Evolutionary conservation across 2,113 vertebrate species (phyloP).

Genomic region (Epinephelus moara): DNA sequence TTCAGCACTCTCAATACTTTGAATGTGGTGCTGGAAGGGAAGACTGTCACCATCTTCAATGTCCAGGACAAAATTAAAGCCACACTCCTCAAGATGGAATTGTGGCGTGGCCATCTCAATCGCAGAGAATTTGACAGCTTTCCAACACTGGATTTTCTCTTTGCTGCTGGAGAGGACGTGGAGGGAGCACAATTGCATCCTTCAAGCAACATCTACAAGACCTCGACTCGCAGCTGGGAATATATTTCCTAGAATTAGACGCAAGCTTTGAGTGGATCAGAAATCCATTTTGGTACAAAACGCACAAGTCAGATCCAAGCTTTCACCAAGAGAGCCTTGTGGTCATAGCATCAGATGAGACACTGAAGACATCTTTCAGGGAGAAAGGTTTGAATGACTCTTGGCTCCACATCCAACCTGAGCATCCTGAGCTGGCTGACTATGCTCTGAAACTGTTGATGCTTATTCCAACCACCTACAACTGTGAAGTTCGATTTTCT

Average conservation of each 20-base stretch:
- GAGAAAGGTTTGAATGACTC: not conserved
- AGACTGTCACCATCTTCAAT: no score
- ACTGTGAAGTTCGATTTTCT: no score
- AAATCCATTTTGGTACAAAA: not conserved
- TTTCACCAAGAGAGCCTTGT: not conserved
- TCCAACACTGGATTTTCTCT: no score
- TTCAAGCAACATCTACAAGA: not conserved
- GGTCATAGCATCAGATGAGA: not conserved
- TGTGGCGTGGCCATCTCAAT: no score
- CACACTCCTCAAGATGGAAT: no score
- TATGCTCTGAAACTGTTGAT: not conserved
- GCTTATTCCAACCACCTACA: no score
- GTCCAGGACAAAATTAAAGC: no score
- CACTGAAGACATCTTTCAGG: not conserved
- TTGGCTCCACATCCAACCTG: not conserved
- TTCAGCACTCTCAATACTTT: no score
- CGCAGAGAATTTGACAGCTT: no score
- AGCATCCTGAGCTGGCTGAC: not conserved
- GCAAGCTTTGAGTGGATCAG: not conserved
- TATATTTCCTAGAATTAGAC: not conserved
- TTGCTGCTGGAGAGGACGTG: no score
- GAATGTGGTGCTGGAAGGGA: no score
- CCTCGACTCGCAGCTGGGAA: not conserved
- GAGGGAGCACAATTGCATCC: no score
- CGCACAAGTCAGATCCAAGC: not conserved